These are phyloP conservation scores for Chironomus tentans DNA, from an alignment of 2,888 invertebrate species.

Conservation along the genomic window DNA sequence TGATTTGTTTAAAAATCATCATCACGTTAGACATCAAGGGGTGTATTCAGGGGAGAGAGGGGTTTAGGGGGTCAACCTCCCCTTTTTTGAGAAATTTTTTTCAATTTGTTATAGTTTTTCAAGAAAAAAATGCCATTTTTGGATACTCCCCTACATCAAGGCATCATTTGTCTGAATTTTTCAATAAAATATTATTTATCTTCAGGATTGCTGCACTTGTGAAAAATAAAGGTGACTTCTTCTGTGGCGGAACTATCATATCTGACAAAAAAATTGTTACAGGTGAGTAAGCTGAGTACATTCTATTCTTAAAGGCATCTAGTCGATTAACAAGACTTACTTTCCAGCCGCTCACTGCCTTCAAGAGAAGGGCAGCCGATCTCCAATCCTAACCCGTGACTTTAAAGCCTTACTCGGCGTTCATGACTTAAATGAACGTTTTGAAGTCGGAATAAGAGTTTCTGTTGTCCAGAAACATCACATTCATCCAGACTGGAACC, in stretches of 20 bases:
- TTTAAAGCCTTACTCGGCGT: not conserved
- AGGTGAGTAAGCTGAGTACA: not conserved
- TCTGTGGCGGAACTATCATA: not conserved
- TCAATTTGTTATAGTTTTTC: too few species aligned
- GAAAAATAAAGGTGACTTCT: not conserved
- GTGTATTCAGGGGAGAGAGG: too few species aligned
- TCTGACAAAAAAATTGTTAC: not conserved
- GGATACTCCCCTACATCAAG: too few species aligned
- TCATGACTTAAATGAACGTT: not conserved
- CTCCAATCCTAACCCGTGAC: not conserved
- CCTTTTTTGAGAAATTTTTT: too few species aligned
- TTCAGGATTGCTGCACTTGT: not conserved
- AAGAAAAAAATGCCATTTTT: too few species aligned
- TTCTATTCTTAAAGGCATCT: not conserved
- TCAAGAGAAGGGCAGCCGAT: not conserved
- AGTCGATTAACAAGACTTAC: not conserved
- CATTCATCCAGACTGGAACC: not conserved
- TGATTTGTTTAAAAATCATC: not conserved
- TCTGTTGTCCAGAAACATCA: not conserved
- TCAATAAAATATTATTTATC: not conserved
- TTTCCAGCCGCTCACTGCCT: not conserved
- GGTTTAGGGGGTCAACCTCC: too few species aligned
- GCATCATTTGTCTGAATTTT: too few species aligned
- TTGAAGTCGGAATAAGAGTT: not conserved
- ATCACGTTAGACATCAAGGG: too few species aligned